These are phyloP conservation scores for Xenus cinereus DNA, from an alignment of 2,113 vertebrate species.

Conservation along the genomic window DNA sequence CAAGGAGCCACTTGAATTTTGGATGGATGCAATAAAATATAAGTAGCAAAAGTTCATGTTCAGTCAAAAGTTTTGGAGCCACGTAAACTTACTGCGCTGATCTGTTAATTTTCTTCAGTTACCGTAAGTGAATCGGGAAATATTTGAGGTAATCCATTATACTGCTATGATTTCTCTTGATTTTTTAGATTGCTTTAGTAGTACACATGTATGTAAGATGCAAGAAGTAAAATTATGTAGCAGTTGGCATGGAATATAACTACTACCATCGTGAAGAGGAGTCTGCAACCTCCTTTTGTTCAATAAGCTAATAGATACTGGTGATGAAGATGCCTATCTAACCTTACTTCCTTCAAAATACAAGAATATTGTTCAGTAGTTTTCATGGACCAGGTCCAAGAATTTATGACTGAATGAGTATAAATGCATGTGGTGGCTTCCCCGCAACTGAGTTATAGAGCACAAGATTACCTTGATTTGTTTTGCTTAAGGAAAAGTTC, in stretches of 20 bases:
- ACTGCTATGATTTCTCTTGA: background rate
- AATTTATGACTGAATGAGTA: background rate
- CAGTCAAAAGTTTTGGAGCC: background rate
- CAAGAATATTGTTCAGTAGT: background rate
- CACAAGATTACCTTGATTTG: background rate
- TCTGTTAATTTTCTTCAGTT: background rate
- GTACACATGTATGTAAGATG: background rate
- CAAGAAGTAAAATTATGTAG: background rate
- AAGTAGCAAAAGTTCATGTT: background rate
- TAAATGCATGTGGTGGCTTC: background rate
- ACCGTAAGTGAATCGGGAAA: background rate
- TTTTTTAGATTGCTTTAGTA: background rate
- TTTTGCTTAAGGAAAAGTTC: background rate
- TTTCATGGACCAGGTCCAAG: background rate
- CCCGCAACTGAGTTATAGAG: background rate
- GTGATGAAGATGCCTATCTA: background rate
- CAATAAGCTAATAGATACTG: background rate
- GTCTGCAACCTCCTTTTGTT: background rate
- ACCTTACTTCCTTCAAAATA: background rate
- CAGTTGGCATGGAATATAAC: background rate
- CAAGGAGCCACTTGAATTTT: background rate
- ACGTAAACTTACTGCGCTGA: background rate
- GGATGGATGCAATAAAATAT: background rate
- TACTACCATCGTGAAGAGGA: fast-evolving
- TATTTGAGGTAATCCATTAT: background rate